Percentiles rank a stretch among this genome's conserved stretches.
These are phyloP conservation scores for Sakesphorus luctuosus DNA, from an alignment of 2,113 vertebrate species.

Conservation along the genomic window DNA sequence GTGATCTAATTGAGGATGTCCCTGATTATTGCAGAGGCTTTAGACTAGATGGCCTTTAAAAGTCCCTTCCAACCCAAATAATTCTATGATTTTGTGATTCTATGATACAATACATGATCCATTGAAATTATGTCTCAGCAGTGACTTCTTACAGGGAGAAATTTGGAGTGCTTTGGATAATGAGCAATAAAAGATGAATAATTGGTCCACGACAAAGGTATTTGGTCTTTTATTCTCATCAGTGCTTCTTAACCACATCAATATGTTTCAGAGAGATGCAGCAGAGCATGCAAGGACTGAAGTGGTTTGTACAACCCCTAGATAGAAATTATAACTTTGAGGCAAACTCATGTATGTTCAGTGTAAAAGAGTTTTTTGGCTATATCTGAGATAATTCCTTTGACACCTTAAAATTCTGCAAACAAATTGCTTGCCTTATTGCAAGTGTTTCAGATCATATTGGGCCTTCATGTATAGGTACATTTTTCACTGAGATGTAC, in stretches of 20 bases:
- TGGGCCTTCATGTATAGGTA: neutral
- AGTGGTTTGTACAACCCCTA: neutral
- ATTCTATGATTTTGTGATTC: neutral
- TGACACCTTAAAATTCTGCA: neutral
- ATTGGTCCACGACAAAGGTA: neutral
- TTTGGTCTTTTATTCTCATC: neutral
- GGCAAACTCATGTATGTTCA: neutral
- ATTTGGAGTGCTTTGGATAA: neutral
- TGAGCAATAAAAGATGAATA: neutral
- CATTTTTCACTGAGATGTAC: neutral
- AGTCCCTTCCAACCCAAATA: neutral
- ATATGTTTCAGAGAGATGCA: neutral
- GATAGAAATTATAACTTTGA: neutral
- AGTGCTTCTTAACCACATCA: neutral
- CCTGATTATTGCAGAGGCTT: neutral
- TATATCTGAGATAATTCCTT: neutral
- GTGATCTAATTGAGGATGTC: neutral
- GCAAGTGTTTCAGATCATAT: neutral
- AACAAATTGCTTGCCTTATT: neutral
- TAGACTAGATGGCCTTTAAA: neutral
- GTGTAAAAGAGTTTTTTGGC: neutral
- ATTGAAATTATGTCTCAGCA: neutral
- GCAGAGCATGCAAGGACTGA: neutral
- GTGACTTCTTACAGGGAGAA: neutral
- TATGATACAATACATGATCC: neutral